Evolutionary conservation across 2,888 invertebrate species (phyloP), one percentile per base, ranked within the genome.

Genomic region (Chrysolina americana): DNA sequence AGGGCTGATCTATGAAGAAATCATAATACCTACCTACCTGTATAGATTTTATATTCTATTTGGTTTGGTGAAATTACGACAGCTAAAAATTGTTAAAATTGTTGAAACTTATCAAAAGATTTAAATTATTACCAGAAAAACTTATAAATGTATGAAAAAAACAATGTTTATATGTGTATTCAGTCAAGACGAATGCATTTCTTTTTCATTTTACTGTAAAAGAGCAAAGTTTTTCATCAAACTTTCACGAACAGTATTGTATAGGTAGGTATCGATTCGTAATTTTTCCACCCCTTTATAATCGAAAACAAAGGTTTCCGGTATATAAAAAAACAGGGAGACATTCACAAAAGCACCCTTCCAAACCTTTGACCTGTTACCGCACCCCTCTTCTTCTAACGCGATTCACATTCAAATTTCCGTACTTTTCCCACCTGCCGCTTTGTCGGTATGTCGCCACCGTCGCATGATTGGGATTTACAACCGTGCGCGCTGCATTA

Each of bases 231-330:
- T 28, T 28, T 28, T 28, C 2, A 28, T 28, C 28, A 28, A 28
- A 28, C 28, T n/a, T 36, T 36, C 36, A 6, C 8, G 47, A 47
- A 47, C 47, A 47, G 47, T 6, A 47, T 4, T 15, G 2, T 3
- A 3, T 28, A 28, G 36, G 36, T 3, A 47, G n/a, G n/a, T n/a
- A n/a, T n/a, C 47, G n/a, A 59, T 28, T 36, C 15, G 6, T 59
- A 15, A 59, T 23, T 59, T 28, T n/a, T 9, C 2, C 13, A 59
- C 59, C 59, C 59, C n/a, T 21, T 36, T n/a, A 8, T 15, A 59
- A n/a, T 28, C n/a, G 59, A 59, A 59, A 59, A 28, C 59, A 59
- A 59, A 28, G n/a, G 28, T 59, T 2, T 53, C 59, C 28, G 36
- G 15, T 59, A n/a, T 28, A 59, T 59, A 36, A 59, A 59, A n/a